These are phyloP conservation scores for Pocillopora meandrina DNA, from an alignment of 92 coral and sea anemone genomes.

Conservation along the genomic window DNA sequence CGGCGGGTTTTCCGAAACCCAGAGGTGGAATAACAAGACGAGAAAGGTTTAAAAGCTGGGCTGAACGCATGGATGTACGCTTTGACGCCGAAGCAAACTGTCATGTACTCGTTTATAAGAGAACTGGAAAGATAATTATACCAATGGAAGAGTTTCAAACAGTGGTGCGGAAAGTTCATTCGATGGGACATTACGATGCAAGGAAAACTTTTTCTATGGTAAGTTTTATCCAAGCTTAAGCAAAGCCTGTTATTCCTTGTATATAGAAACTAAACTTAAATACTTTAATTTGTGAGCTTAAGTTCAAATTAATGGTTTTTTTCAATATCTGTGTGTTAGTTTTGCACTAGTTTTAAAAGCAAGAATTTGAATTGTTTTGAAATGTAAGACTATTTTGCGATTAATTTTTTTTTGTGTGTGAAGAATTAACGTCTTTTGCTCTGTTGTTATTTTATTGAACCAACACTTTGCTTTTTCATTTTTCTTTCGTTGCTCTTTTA, in stretches of 20 bases:
- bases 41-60: slow-evolving; percentile 85
- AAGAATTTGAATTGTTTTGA: no score
- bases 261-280: no score
- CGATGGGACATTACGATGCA: slow-evolving; percentile 58
- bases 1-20: slow-evolving; percentile 89
- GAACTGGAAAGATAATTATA: slow-evolving; percentile 89
- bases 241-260: not conserved
- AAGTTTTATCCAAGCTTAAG: not conserved
- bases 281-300: no score
- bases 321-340: no score
- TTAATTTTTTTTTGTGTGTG: no score
- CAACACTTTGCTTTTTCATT: no score
- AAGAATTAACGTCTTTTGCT: no score
- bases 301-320: no score
- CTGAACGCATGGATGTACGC: slow-evolving; percentile 74
- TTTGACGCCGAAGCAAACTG: slow-evolving; percentile 56
- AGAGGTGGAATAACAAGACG: slow-evolving; percentile 79
- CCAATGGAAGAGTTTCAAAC: slow-evolving; percentile 91
- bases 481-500: no score
- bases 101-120: slow-evolving; percentile 68
- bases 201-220: slow-evolving; percentile 67
- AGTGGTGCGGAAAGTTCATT: slow-evolving; percentile 67
- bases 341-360: no score
- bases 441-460: no score
- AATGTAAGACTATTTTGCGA: no score